Evolutionary conservation across 2,888 invertebrate genomes (phyloP).

Genomic region (Apotomis capreana): DNA sequence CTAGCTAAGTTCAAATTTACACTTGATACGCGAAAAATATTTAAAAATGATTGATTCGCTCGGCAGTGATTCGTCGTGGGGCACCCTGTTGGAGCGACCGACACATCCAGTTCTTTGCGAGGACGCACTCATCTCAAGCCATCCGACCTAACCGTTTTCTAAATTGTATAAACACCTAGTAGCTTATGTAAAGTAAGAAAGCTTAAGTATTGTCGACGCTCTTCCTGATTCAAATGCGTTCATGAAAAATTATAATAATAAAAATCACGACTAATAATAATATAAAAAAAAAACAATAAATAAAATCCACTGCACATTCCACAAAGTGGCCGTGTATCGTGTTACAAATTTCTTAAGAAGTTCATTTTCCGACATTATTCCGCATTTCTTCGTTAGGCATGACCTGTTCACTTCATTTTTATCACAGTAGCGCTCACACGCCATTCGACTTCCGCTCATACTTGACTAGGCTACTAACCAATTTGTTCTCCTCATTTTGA

Average conservation of each 20-base stretch:
- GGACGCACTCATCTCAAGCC: background rate
- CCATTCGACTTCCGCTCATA: conserved; percentile 56
- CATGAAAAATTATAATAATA: conserved; percentile 5
- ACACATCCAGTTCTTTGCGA: too few species aligned
- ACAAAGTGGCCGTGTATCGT: conserved; percentile 47
- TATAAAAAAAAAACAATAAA: conserved; percentile 54
- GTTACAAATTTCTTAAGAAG: conserved; percentile 56
- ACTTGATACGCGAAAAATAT: conserved; percentile 70
- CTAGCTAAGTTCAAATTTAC: conserved; percentile 79
- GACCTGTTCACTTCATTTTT: conserved; percentile 50
- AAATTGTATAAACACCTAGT: conserved; percentile 49
- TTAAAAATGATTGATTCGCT: conserved; percentile 68
- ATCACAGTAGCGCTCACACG: conserved; percentile 70
- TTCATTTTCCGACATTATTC: conserved; percentile 48
- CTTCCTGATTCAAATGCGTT: conserved; percentile 9
- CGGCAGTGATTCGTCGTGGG: background rate
- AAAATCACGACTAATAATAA: conserved; percentile 27
- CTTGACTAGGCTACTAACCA: conserved; percentile 69
- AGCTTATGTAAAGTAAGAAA: conserved; percentile 37
- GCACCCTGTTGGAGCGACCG: too few species aligned
- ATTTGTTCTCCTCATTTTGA: conserved; percentile 37
- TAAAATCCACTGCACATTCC: conserved; percentile 59
- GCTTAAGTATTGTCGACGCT: background rate
- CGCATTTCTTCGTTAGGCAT: conserved; percentile 31
- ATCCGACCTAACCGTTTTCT: conserved; percentile 16